Conservation (phyloP, 1,140 invertebrate species). For the Sarcophaga peregrina region DNA sequence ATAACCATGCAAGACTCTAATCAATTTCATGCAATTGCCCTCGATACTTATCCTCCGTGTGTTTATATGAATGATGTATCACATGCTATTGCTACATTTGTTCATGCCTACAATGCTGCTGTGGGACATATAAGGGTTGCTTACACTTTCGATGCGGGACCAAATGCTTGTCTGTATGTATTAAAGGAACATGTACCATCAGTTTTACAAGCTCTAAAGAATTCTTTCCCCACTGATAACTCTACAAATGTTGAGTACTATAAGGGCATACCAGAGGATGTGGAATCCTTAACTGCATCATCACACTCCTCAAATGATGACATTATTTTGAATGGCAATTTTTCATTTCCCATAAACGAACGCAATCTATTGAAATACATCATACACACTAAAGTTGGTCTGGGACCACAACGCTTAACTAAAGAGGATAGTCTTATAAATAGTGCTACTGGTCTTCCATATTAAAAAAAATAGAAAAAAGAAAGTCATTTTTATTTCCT, state of each 20-base stretch:
- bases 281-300: background rate
- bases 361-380: slow-evolving; percentile 78
- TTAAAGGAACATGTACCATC: slow-evolving; percentile 79
- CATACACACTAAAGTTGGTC: slow-evolving; percentile 84
- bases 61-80: slow-evolving; percentile 93
- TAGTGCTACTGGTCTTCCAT: slow-evolving; percentile 29
- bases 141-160: slow-evolving; percentile 98
- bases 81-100: slow-evolving; percentile 79
- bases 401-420: slow-evolving; percentile 71
- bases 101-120: slow-evolving; percentile 85
- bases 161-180: slow-evolving; percentile 93
- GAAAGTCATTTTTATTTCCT: too few species aligned
- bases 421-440: slow-evolving; percentile 56
- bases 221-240: slow-evolving; percentile 77
- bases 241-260: slow-evolving; percentile 68
- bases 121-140: slow-evolving; percentile 77
- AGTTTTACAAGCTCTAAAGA: slow-evolving; percentile 75
- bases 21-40: slow-evolving; percentile 94
- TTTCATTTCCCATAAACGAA: slow-evolving; percentile 7
- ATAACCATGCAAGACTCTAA: slow-evolving; percentile 98
- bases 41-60: slow-evolving; percentile 95
- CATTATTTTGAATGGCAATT: slow-evolving; percentile 43
- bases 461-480: background rate
- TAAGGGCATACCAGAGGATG: slow-evolving; percentile 68
- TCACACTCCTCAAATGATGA: background rate